These are phyloP conservation scores for Melanotaenia pygmaea DNA, from an alignment of 2,797 vertebrate genomes.

Conservation along the genomic window DNA sequence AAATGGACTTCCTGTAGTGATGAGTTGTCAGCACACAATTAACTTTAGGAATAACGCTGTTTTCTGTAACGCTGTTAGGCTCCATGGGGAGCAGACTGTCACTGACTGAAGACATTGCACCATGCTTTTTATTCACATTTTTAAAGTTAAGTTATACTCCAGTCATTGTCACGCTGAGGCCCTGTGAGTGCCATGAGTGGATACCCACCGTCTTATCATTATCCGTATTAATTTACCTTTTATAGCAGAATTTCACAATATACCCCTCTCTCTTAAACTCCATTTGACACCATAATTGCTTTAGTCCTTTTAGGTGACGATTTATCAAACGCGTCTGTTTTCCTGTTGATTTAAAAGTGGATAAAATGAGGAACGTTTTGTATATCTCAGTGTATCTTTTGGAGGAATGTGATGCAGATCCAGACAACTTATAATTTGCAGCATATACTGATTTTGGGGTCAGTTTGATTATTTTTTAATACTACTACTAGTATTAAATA, in stretches of 20 bases:
- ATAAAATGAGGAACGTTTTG: not conserved
- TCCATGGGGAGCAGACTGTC: constrained; percentile 61
- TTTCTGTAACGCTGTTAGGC: constrained; percentile 59
- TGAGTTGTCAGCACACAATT: constrained; percentile 76
- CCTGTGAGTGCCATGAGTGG: constrained; percentile 37
- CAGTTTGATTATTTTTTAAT: not conserved
- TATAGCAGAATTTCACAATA: constrained; percentile 35
- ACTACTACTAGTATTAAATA: too few relatives aligned
- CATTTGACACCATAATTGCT: constrained; percentile 28
- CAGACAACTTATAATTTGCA: not conserved
- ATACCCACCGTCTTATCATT: constrained; percentile 41
- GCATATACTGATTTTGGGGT: not conserved
- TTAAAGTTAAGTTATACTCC: constrained; percentile 51
- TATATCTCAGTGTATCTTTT: not conserved
- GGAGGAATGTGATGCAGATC: not conserved
- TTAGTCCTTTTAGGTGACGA: constrained; percentile 28
- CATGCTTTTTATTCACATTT: constrained; percentile 43
- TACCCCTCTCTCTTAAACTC: constrained; percentile 29
- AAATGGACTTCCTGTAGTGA: constrained; percentile 60
- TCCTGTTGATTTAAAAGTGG: not conserved
- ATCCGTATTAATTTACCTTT: constrained; percentile 42
- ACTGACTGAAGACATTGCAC: constrained; percentile 55
- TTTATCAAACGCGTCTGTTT: constrained; percentile 4
- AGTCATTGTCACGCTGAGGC: constrained; percentile 51
- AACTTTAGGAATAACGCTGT: constrained; percentile 73